Conservation (phyloP, 2,797 vertebrate species). For the Chiroxiphia lanceolata region DNA sequence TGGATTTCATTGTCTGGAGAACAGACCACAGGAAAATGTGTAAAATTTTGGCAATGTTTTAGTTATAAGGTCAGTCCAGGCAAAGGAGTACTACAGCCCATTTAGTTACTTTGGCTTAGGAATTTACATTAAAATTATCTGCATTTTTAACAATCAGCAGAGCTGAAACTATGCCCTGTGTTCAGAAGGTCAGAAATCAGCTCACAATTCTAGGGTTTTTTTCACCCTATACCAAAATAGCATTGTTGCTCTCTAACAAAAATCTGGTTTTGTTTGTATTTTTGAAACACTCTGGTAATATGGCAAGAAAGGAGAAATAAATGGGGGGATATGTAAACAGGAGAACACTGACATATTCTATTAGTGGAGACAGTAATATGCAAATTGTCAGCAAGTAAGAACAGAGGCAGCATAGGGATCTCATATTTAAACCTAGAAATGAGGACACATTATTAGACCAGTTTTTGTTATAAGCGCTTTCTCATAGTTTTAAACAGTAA, state of each 20-base stretch:
- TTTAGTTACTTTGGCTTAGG: background rate
- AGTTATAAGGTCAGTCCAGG: conserved; percentile 4
- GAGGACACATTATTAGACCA: background rate
- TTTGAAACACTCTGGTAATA: background rate
- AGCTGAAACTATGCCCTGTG: background rate
- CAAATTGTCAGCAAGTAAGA: background rate
- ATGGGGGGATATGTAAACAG: background rate
- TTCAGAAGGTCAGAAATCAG: background rate
- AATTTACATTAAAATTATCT: background rate
- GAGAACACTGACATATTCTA: background rate
- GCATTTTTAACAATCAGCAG: background rate
- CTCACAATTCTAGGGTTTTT: rapidly evolving
- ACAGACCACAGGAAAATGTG: conserved; percentile 11
- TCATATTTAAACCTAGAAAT: background rate
- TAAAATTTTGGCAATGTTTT: conserved; percentile 22
- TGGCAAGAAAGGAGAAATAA: background rate
- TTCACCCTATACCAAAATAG: background rate
- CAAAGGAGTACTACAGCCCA: background rate
- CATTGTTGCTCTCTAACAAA: background rate
- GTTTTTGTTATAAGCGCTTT: background rate
- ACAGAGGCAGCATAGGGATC: background rate
- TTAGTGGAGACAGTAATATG: background rate
- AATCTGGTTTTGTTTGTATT: background rate
- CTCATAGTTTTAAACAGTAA: background rate
- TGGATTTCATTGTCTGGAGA: conserved; percentile 24